phyloP scores from a whole-genome alignment of 2,113 vertebrate species.

The Pica pica region DNA sequence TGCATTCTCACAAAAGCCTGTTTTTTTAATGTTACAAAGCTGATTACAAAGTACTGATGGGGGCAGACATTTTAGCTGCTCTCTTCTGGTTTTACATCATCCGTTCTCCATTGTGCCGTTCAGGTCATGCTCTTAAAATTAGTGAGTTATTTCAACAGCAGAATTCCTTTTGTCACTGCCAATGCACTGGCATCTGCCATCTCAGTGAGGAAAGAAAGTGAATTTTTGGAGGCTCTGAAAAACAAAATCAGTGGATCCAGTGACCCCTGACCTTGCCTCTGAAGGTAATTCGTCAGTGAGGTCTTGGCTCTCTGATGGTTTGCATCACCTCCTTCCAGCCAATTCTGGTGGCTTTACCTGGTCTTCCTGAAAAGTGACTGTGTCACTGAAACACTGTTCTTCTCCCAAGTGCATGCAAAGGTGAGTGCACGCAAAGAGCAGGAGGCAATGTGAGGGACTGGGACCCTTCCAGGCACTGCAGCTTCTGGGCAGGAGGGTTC shows the following conservation, averaged over 20 bases:
- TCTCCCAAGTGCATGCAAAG: background rate
- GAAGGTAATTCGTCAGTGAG: background rate
- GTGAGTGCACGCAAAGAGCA: background rate
- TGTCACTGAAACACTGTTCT: background rate
- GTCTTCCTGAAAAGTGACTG: background rate
- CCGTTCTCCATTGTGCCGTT: background rate
- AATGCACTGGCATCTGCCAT: background rate
- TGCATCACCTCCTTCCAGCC: background rate
- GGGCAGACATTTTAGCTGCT: background rate
- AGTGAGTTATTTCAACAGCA: background rate
- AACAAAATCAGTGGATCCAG: background rate
- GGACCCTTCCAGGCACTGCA: background rate
- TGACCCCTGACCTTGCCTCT: background rate
- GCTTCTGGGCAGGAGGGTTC: background rate
- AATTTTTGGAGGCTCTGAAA: background rate
- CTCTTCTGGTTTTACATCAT: background rate
- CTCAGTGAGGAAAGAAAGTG: background rate
- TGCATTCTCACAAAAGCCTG: background rate
- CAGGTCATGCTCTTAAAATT: background rate
- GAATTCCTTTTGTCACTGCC: background rate
- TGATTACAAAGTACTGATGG: background rate
- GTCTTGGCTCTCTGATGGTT: background rate
- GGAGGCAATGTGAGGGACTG: background rate
- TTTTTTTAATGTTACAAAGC: background rate
- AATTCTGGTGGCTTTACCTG: background rate